phyloP scores from a whole-genome alignment of 2,113 vertebrate species.

The Sander vitreus region DNA sequence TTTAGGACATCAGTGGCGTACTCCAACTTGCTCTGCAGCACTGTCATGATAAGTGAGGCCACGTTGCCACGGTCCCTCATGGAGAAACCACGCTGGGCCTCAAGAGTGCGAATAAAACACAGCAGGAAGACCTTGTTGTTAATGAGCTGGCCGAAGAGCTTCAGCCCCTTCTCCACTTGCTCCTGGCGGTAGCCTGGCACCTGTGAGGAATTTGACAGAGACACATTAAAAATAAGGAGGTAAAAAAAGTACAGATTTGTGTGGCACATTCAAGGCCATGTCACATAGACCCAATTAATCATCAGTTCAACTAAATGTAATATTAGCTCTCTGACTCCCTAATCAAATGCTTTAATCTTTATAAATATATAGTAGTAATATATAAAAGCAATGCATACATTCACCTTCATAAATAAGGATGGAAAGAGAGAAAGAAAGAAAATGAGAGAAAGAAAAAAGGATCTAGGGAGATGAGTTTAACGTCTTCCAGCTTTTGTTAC shows the following conservation, averaged over 20 bases:
- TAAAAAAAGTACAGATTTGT: constrained; percentile 8
- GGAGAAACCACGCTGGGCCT: constrained; percentile 97
- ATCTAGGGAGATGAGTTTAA: constrained; percentile 43
- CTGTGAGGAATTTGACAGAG: constrained; percentile 76
- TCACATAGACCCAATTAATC: constrained; percentile 18
- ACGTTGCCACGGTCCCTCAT: constrained; percentile 98
- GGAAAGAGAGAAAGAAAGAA: neutral
- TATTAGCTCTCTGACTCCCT: neutral
- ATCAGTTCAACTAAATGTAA: constrained; percentile 17
- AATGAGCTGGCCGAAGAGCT: constrained; percentile 97
- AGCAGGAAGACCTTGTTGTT: constrained; percentile 98
- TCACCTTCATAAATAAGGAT: constrained; percentile 8
- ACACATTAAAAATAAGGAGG: constrained; percentile 16
- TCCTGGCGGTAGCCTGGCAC: constrained; percentile 98
- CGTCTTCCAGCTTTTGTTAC: constrained; percentile 42
- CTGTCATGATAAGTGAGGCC: constrained; percentile 97
- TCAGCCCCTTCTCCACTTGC: constrained; percentile 95
- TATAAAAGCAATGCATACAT: neutral
- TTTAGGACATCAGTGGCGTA: constrained; percentile 98
- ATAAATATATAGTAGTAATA: neutral
- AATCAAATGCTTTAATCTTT: neutral
- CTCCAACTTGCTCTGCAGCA: constrained; percentile 96
- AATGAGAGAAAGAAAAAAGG: constrained; percentile 15
- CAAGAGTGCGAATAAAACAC: constrained; percentile 96
- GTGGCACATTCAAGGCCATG: neutral